Base-by-base conservation (phyloP, 1,140 invertebrate genomes). In the Proctacanthus coquilletti region DNA sequence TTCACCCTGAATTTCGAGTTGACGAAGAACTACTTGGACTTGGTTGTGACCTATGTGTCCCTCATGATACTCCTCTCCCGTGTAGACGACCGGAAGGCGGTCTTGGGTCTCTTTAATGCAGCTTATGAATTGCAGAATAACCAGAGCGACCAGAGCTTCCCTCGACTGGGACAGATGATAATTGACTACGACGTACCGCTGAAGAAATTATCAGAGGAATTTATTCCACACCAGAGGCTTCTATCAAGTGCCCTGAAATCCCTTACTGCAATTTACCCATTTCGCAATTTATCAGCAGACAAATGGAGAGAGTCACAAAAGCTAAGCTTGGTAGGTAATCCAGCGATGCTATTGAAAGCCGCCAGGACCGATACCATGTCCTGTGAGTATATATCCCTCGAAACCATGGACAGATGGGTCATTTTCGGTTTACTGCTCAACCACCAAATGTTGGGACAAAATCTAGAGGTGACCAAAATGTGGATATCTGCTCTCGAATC, bases 31-130 rank as follows among this genome's bases (percentile, higher is more conserved):
- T 99, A 98, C 62, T 62, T 99, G 37, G 95, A 98, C 61, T 67
- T 98, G 19, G 84, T 98, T 10, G 72, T 80, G 0, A 96, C 83
- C 3, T 98, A 98, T 61, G 80, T 95, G 0, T 84, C 86, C 5
- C 64, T 99, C 5, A 96, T 98, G 93, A 85, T 98, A 32, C 64
- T 99, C 4, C 61, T 98, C 5, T 97, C 93, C 0, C 69, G 89
- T 53, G 91, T 99, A 0, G 94, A 98, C 61, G 95, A 99, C 63
- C 69, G 95, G 29, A 98, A 98, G 67, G 84, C 91, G 6, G 92
- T 98, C 5, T 62, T 98, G 14, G 93, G 93, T 1, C 69, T 99
- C 3, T 99, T 94, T 53, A 98, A 97, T 67, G 88, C 88, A 31
- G 94, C 94, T 6, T 84, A 97, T 68, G 95, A 99, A 69, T 80